These are phyloP conservation scores for Zaprionus kolodkinae DNA, from an alignment of 1,140 invertebrate species.

Conservation along the genomic window DNA sequence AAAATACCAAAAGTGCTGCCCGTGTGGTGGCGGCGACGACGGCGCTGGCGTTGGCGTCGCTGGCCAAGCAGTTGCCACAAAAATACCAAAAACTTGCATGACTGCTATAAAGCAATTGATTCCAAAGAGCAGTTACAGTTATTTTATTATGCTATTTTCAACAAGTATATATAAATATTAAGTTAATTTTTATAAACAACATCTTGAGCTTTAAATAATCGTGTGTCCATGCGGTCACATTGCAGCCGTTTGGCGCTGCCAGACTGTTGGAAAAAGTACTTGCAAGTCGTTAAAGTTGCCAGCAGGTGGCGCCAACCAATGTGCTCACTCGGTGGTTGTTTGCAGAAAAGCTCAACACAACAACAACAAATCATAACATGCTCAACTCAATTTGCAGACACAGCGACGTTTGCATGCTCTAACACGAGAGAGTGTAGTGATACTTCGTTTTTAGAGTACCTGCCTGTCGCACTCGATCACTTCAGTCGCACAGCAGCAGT, in stretches of 20 bases:
- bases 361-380: background rate
- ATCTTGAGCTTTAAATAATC: background rate
- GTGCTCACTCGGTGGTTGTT: constrained; percentile 11
- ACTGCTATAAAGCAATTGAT: too few relatives aligned
- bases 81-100: constrained; percentile 15
- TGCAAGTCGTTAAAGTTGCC: constrained; percentile 1
- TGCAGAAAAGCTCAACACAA: constrained; percentile 3
- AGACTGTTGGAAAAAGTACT: constrained; percentile 4
- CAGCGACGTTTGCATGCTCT: background rate
- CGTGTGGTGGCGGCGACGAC: background rate
- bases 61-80: background rate
- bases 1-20: constrained; percentile 41
- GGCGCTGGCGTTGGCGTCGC: too few relatives aligned
- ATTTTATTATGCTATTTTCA: too few relatives aligned
- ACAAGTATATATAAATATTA: background rate
- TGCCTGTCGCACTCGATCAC: too few relatives aligned
- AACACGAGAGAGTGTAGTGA: background rate
- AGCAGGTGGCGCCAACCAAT: constrained; percentile 22
- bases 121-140: too few relatives aligned
- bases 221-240: constrained; percentile 6
- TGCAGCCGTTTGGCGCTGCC: constrained; percentile 8
- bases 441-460: too few relatives aligned
- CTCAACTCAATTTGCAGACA: background rate
- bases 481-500: background rate
- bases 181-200: background rate